A percentile compares a stretch with the other conserved stretches of the same genome.
Evolutionary conservation across 1,140 invertebrate genomes (phyloP).

Genomic region (Diploscapter pachys): DNA sequence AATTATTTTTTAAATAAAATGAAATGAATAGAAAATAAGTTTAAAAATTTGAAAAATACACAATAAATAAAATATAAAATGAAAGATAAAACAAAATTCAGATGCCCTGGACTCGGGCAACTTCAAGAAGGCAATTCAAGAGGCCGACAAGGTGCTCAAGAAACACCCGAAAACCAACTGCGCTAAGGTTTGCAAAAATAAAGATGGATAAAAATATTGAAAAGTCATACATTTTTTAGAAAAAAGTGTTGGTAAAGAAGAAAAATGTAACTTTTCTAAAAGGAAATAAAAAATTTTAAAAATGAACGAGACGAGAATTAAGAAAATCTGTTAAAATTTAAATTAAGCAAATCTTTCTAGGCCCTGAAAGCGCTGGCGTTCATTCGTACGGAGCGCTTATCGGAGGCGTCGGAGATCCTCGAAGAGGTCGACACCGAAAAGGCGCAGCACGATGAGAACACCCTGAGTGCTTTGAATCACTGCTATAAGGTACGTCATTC

Average conservation of each 20-base stretch:
- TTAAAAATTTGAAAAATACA: not conserved
- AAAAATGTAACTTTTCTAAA: too few species aligned
- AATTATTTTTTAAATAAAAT: not conserved
- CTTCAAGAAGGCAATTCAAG: conserved; percentile 14
- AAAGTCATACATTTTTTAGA: too few species aligned
- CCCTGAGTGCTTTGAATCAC: conserved; percentile 11
- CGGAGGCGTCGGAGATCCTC: conserved; percentile 4
- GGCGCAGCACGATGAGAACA: conserved; percentile 13
- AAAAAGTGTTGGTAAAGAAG: too few species aligned
- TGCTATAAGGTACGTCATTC: conserved; percentile 7
- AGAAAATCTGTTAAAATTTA: not conserved
- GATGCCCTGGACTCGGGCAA: conserved; percentile 8
- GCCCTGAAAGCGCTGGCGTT: conserved; percentile 11
- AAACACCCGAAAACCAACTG: conserved; percentile 9
- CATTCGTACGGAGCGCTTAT: not conserved
- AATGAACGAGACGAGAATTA: too few species aligned
- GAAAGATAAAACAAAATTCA: not conserved
- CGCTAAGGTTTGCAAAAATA: conserved; percentile 1
- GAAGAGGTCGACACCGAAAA: conserved; percentile 5
- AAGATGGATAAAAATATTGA: too few species aligned
- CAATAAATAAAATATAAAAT: too few species aligned
- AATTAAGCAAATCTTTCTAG: not conserved
- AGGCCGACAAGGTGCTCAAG: conserved; percentile 15
- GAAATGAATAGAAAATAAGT: not conserved
- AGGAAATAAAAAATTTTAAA: not conserved